Conservation (phyloP, 2,888 invertebrate genomes). For the Heteromurus nitidus region DNA sequence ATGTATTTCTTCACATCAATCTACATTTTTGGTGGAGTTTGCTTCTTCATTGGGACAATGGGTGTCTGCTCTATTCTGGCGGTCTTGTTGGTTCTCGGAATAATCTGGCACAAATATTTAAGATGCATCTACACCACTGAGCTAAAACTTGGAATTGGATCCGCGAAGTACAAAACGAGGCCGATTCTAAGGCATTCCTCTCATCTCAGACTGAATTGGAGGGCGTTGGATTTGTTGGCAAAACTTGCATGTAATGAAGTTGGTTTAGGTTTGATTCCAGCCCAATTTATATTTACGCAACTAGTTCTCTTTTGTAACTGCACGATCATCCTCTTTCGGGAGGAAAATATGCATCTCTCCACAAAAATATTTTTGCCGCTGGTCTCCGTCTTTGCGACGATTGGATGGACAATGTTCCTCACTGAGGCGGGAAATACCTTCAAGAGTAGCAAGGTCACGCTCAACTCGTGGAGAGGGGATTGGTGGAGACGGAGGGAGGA, state of each 20-base stretch:
- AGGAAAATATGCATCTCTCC: not conserved
- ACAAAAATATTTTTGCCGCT: slow-evolving; percentile 4
- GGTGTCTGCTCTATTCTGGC: not conserved
- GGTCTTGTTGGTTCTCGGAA: not conserved
- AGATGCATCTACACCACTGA: slow-evolving; percentile 4
- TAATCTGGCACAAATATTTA: not conserved
- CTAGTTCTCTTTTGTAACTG: slow-evolving; percentile 9
- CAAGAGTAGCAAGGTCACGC: slow-evolving; percentile 12
- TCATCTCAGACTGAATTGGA: not conserved
- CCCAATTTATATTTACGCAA: not conserved
- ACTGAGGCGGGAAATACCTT: slow-evolving; percentile 10
- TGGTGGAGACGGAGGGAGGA: slow-evolving; percentile 11
- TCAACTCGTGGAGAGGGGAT: slow-evolving; percentile 22
- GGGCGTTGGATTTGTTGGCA: not conserved
- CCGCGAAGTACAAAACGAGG: not conserved
- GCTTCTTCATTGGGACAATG: not conserved
- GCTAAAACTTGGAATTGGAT: not conserved
- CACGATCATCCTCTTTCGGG: not conserved
- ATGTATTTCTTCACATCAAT: slow-evolving; percentile 1
- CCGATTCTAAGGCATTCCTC: not conserved
- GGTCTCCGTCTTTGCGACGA: not conserved
- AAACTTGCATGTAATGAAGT: not conserved
- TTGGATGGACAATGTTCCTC: slow-evolving; percentile 27
- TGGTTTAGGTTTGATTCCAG: not conserved
- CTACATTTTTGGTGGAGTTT: not conserved